Conservation (phyloP, 2,113 vertebrate genomes). For the Passer domesticus region DNA sequence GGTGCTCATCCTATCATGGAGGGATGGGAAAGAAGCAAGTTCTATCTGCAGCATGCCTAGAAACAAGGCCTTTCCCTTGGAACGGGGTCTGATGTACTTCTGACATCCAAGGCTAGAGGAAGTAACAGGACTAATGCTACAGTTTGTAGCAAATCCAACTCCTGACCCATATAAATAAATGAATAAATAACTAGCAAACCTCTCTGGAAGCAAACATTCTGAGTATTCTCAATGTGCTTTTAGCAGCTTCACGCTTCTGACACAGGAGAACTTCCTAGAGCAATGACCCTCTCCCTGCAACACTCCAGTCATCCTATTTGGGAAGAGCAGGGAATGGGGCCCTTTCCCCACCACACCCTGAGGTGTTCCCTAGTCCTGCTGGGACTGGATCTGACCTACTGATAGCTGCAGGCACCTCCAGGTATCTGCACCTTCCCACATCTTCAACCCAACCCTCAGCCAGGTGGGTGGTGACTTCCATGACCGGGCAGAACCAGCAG, state of each 20-base stretch:
- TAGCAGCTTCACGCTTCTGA: background rate
- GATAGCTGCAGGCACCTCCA: background rate
- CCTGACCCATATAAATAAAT: background rate
- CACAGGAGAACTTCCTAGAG: background rate
- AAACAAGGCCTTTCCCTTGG: background rate
- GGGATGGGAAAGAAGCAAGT: background rate
- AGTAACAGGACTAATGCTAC: background rate
- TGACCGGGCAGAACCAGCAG: background rate
- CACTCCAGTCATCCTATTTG: background rate
- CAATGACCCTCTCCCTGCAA: background rate
- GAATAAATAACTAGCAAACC: background rate
- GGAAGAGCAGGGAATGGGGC: background rate
- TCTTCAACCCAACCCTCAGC: background rate
- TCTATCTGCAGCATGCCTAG: background rate
- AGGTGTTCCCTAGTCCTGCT: background rate
- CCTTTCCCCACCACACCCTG: background rate
- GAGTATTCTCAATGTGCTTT: background rate
- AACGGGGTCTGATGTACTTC: background rate
- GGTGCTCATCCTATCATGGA: background rate
- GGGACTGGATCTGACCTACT: background rate
- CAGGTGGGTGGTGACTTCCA: background rate
- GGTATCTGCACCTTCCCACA: background rate
- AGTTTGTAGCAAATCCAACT: background rate
- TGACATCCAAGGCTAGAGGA: background rate
- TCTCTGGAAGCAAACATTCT: background rate